Evolutionary conservation across 1,140 invertebrate species (phyloP).

Genomic region (Habropoda laboriosa): DNA sequence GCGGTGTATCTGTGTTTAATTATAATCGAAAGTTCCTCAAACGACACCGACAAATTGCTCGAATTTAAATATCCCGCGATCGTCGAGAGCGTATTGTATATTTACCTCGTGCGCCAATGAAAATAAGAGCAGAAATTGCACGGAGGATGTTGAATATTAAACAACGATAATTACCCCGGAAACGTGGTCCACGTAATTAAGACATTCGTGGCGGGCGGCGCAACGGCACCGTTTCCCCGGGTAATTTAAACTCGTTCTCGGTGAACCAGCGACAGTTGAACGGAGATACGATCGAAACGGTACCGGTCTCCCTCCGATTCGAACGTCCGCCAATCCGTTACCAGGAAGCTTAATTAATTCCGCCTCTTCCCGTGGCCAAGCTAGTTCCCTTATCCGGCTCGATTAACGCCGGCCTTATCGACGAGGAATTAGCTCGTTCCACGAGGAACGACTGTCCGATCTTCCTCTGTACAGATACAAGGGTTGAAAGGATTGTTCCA

Average conservation of each 20-base stretch:
- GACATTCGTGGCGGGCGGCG: slow-evolving; percentile 48
- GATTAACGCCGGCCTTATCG: slow-evolving; percentile 62
- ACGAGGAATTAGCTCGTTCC: slow-evolving; percentile 48
- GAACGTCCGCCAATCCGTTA: slow-evolving; percentile 53
- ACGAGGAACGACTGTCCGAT: slow-evolving; percentile 3
- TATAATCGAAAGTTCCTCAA: too few relatives aligned
- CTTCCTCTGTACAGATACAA: not conserved
- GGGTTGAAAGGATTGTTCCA: not conserved
- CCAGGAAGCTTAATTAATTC: slow-evolving; percentile 62
- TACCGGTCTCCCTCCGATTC: slow-evolving; percentile 52
- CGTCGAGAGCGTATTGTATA: not conserved
- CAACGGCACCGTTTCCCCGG: slow-evolving; percentile 11
- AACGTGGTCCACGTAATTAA: slow-evolving; percentile 58
- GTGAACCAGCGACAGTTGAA: slow-evolving; percentile 57
- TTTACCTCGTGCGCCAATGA: not conserved
- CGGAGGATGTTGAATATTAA: not conserved
- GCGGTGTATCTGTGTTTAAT: too few relatives aligned
- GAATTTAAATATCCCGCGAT: not conserved
- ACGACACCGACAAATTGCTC: not conserved
- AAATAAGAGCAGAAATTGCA: too few relatives aligned
- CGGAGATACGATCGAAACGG: slow-evolving; percentile 62
- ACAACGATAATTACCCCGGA: slow-evolving; percentile 8
- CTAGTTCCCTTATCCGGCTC: slow-evolving; percentile 46
- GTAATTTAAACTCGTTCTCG: slow-evolving; percentile 58
- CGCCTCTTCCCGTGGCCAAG: slow-evolving; percentile 53